Evolutionary conservation across 2,888 invertebrate genomes (phyloP), one percentile per base, ranked within the genome.

Genomic region (Tachina fera): DNA sequence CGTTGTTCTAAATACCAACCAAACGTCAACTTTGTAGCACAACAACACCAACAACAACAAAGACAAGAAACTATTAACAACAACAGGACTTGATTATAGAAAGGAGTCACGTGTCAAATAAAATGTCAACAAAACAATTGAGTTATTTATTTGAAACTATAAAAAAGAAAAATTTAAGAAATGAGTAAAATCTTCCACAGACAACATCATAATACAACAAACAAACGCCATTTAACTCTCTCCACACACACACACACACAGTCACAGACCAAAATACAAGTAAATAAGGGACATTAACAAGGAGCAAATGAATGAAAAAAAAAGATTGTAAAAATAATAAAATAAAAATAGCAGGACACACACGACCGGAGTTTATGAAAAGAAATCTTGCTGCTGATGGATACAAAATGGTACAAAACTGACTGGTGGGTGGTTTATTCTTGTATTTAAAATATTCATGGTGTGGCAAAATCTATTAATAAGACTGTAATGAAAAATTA

Each of bases 71-170:
- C 71, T 76, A 84, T 86, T 86, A 81, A 72, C 67, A 85, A 72
- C 70, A 72, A 71, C 83, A 71, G 75, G 70, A 63, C 31, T 77
- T 77, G 83, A 63, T 72, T 85, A 77, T 78, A 86, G 89, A 90
- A 89, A 89, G 89, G 88, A 91, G 91, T 91, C 91, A 91, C 91
- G 91, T 91, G 91, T 91, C 91, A 91, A 91, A 91, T 91, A 91
- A 91, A 91, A 91, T 91, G 92, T 91, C 91, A 91, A 91, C 91
- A 91, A 91, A 91, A 91, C 91, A 91, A 91, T 91, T 91, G 92
- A 91, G 91, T 91, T 91, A 91, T 91, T 91, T 91, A 91, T 91
- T 89, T 79, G 81, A 81, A 78, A 85, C 77, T 82, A 82, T 74
- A 68, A 49, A 82, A 63, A 56, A 19, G 56, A 67, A 49, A 60